phyloP scores from a whole-genome alignment of 2,797 vertebrate genomes.

The Columba guinea region DNA sequence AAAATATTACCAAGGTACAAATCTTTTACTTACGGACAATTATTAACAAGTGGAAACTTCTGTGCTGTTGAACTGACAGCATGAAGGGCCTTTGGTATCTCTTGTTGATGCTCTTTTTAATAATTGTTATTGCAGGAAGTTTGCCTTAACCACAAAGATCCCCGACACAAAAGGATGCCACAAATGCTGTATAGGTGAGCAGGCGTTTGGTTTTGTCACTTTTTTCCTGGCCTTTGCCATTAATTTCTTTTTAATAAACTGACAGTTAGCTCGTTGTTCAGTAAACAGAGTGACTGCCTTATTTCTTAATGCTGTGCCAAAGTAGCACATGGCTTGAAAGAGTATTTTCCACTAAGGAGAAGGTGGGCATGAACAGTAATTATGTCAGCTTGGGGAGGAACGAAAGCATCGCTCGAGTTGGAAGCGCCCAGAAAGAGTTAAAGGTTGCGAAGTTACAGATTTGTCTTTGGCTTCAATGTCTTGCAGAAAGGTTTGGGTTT shows the following conservation, averaged over 20 bases:
- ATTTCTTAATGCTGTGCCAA: background rate
- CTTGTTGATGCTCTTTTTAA: background rate
- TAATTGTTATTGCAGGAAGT: constrained; percentile 86
- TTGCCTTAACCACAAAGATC: constrained; percentile 96
- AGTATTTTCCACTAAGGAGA: background rate
- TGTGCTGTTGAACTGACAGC: background rate
- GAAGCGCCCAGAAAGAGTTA: background rate
- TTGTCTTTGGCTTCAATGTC: background rate
- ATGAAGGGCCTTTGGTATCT: background rate
- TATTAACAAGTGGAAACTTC: background rate
- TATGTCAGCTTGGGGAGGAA: background rate
- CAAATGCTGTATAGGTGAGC: constrained; percentile 98
- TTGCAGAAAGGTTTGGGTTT: background rate
- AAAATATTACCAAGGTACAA: constrained; percentile 87
- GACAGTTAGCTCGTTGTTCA: background rate
- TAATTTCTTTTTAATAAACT: background rate
- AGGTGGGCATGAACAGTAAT: background rate
- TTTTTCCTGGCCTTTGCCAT: background rate
- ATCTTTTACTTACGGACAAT: background rate
- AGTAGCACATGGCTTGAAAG: background rate
- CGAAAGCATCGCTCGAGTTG: background rate
- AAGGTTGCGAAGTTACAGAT: background rate
- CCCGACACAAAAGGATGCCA: constrained; percentile 99
- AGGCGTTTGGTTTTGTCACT: background rate
- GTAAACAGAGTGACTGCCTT: no score